phyloP scores from a whole-genome alignment of 2,113 vertebrate species.

The Oncorhynchus keta region DNA sequence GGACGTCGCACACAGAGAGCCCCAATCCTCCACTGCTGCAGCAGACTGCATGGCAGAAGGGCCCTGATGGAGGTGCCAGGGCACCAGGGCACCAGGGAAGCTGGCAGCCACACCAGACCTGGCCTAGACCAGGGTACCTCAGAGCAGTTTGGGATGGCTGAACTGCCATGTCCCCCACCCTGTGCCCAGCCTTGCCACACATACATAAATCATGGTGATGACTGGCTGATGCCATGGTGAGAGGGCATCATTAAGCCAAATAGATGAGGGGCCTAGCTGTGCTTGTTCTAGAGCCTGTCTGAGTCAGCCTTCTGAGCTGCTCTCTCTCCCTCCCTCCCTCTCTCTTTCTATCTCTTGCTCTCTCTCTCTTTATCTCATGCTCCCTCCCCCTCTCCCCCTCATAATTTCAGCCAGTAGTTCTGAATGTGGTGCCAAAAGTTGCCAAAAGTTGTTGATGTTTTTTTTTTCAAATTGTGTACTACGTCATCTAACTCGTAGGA shows the following conservation, averaged over 20 bases:
- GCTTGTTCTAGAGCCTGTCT: slow-evolving; percentile 35
- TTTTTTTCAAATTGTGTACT: too few species aligned
- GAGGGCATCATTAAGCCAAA: slow-evolving; percentile 58
- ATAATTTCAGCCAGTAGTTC: too few species aligned
- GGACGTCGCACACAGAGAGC: too few species aligned
- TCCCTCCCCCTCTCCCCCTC: not conserved
- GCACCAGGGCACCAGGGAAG: not conserved
- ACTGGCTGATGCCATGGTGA: slow-evolving; percentile 51
- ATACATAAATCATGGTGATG: slow-evolving; percentile 54
- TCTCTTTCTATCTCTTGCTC: not conserved
- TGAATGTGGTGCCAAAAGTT: too few species aligned
- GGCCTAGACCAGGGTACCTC: slow-evolving; percentile 25
- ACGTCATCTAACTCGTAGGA: too few species aligned
- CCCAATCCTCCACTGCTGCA: too few species aligned
- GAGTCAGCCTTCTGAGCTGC: slow-evolving; percentile 49
- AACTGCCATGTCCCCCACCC: slow-evolving; percentile 50
- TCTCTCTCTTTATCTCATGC: not conserved
- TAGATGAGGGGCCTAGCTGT: slow-evolving; percentile 47
- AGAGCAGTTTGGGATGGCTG: slow-evolving; percentile 47
- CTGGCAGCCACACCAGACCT: slow-evolving; percentile 1
- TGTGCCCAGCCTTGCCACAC: slow-evolving; percentile 39
- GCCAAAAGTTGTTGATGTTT: too few species aligned
- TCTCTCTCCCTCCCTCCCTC: not conserved
- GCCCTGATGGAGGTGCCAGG: slow-evolving; percentile 12
- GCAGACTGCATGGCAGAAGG: slow-evolving; percentile 13